phyloP scores from a whole-genome alignment of 2,888 invertebrate species.

The Drosophila falleni region DNA sequence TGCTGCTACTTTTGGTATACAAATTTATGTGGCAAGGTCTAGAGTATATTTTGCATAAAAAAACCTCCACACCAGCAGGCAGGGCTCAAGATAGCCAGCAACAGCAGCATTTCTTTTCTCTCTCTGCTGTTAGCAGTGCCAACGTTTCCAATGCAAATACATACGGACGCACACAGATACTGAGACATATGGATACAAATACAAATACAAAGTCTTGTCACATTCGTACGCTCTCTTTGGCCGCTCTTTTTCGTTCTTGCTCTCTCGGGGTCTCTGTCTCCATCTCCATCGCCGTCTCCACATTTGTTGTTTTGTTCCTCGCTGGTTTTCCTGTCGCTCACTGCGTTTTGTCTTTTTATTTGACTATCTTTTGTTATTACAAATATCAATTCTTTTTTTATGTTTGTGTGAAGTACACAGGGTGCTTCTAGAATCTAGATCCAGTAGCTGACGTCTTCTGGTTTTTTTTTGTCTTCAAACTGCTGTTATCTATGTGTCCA shows the following conservation, averaged over 20 bases:
- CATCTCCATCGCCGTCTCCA: conserved; percentile 19
- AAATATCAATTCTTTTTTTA: conserved; percentile 47
- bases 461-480: conserved; percentile 37
- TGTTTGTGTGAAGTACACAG: conserved; percentile 28
- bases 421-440: conserved; percentile 28
- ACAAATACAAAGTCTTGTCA: conserved; percentile 29
- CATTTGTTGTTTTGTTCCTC: conserved; percentile 63
- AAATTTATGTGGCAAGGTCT: conserved; percentile 36
- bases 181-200: conserved; percentile 20
- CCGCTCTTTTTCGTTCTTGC: conserved; percentile 31
- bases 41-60: conserved; percentile 55
- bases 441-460: conserved; percentile 29
- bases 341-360: conserved; percentile 39
- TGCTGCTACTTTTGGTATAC: conserved; percentile 67
- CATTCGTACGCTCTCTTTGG: conserved; percentile 39
- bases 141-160: conserved; percentile 67
- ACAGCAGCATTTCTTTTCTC: conserved; percentile 60
- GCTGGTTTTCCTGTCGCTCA: conserved; percentile 51
- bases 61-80: conserved; percentile 12
- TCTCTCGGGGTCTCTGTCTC: not conserved
- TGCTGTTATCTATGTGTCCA: conserved; percentile 55
- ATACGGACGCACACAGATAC: conserved; percentile 30
- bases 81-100: conserved; percentile 27
- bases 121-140: conserved; percentile 36
- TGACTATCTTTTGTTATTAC: conserved; percentile 52